phyloP scores from a whole-genome alignment of 2,797 vertebrate genomes.

The Poeciliopsis presidionis region DNA sequence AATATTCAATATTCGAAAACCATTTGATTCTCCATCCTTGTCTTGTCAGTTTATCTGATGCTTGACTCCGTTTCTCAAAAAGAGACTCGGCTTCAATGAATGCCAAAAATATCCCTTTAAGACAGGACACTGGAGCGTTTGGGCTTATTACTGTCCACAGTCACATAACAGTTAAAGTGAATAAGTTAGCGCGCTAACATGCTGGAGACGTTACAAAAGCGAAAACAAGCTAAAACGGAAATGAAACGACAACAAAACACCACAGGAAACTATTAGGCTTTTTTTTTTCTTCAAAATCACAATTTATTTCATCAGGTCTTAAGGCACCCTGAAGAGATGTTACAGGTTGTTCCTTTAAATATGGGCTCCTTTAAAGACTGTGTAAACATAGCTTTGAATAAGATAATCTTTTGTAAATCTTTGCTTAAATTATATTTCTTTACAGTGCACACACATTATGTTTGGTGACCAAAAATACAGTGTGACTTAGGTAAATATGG shows the following conservation, averaged over 20 bases:
- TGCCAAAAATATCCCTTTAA: neutral
- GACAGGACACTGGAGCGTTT: neutral
- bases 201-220: neutral
- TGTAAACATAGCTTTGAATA: constrained; percentile 83
- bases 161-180: neutral
- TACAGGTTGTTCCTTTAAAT: constrained; percentile 76
- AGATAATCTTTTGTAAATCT: constrained; percentile 82
- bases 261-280: neutral
- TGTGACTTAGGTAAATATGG: constrained; percentile 80
- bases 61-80: neutral
- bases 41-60: neutral
- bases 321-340: constrained; percentile 86
- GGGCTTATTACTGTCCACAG: neutral
- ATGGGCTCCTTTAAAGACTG: constrained; percentile 76
- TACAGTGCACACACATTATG: constrained; percentile 82
- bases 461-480: constrained; percentile 81
- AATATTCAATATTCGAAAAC: no score
- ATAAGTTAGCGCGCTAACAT: neutral
- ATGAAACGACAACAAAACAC: neutral
- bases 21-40: neutral
- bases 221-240: neutral
- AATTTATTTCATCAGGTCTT: constrained; percentile 85
- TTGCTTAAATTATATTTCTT: constrained; percentile 82
- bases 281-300: constrained; percentile 84
- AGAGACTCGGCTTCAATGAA: neutral